Percentiles rank a stretch among this genome's conserved stretches.
These are phyloP conservation scores for Camponotus vicinus DNA, from an alignment of 1,140 invertebrate species.

Conservation along the genomic window DNA sequence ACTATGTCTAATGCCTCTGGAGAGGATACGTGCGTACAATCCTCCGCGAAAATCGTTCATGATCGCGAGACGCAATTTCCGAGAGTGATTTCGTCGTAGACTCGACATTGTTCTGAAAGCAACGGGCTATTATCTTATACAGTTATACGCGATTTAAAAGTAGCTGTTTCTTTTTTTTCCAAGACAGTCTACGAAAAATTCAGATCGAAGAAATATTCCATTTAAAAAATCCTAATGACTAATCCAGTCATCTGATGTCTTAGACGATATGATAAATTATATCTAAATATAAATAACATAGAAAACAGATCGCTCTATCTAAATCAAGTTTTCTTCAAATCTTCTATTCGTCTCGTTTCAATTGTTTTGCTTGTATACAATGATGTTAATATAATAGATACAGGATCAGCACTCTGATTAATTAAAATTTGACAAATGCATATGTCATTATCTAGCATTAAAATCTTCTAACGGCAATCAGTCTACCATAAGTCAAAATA, in stretches of 20 bases:
- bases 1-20: slow-evolving; percentile 80
- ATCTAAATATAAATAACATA: not conserved
- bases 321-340: slow-evolving; percentile 7
- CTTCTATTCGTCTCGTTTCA: not conserved
- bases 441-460: not conserved
- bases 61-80: not conserved
- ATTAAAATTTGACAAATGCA: slow-evolving; percentile 21
- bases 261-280: not conserved
- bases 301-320: not conserved
- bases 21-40: slow-evolving; percentile 76
- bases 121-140: not conserved
- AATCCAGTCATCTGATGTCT: not conserved
- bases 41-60: slow-evolving; percentile 60
- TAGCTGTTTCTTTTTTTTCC: not conserved
- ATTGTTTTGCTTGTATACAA: not conserved
- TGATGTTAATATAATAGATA: not conserved
- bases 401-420: slow-evolving; percentile 4
- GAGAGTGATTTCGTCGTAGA: not conserved
- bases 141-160: not conserved
- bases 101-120: not conserved
- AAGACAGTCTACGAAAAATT: not conserved
- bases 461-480: slow-evolving; percentile 1
- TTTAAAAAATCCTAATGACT: not conserved
- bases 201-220: not conserved
- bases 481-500: slow-evolving; percentile 15